Percentiles rank a stretch among this genome's conserved stretches.
Evolutionary conservation across 35 echinoderm and acorn worm genomes (phyloP).

Genomic region (Antedon bifida): DNA sequence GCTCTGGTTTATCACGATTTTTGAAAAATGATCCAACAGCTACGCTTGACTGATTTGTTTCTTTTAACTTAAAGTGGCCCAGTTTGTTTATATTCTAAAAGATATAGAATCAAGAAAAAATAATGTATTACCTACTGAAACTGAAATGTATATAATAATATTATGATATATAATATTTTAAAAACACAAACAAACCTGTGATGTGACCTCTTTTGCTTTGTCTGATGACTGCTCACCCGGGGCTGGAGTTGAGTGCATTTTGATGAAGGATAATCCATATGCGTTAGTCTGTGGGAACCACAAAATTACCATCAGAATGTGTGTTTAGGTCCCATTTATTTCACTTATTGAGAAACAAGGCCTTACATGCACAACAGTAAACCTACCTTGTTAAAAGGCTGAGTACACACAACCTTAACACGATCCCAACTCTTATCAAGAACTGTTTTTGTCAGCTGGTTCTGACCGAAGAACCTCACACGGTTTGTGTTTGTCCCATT

Average conservation of each 20-base stretch:
- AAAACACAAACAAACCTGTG: background rate
- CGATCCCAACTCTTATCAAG: slow-evolving; percentile 68
- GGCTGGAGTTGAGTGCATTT: slow-evolving; percentile 57
- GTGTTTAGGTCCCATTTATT: background rate
- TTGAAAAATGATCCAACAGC: slow-evolving; percentile 37
- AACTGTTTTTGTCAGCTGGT: slow-evolving; percentile 65
- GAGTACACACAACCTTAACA: slow-evolving; percentile 81
- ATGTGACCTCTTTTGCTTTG: background rate
- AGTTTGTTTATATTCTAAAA: slow-evolving; percentile 15
- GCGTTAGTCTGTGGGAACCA: slow-evolving; percentile 31
- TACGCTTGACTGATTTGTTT: background rate
- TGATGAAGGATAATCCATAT: slow-evolving; percentile 89
- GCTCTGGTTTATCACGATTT: slow-evolving; percentile 25
- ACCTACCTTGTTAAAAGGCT: slow-evolving; percentile 90
- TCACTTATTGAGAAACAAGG: background rate
- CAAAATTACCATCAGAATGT: background rate
- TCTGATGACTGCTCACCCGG: slow-evolving; percentile 11
- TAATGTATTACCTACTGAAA: background rate
- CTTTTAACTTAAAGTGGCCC: slow-evolving; percentile 39
- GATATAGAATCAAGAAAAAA: background rate
- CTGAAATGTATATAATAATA: too few species aligned
- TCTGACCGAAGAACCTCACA: slow-evolving; percentile 82
- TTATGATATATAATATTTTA: too few species aligned
- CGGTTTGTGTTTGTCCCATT: slow-evolving; percentile 66
- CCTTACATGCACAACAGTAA: background rate